These are phyloP conservation scores for Corydoras maculifer DNA, from an alignment of 2,113 vertebrate species.

Conservation along the genomic window DNA sequence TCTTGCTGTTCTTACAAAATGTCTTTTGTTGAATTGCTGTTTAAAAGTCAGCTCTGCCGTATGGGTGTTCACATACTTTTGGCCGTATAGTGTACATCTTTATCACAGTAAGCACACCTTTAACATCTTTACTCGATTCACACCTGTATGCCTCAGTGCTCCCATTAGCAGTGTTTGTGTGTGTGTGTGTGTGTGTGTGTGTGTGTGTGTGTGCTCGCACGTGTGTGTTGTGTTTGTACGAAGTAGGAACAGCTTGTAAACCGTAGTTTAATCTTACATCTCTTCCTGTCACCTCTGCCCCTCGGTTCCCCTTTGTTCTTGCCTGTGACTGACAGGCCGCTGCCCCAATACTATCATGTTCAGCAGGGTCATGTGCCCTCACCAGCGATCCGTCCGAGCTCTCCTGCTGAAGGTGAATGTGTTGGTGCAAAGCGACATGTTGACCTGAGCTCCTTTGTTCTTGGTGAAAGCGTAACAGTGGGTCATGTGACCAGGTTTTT, in stretches of 20 bases:
- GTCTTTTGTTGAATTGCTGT: too few species aligned
- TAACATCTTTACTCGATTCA: conserved; percentile 1
- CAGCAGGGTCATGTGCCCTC: conserved; percentile 5
- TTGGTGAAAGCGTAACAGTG: conserved; percentile 1
- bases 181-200: conserved; percentile 16
- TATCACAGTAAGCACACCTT: neutral
- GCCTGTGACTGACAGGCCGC: conserved; percentile 26
- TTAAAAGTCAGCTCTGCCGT: too few species aligned
- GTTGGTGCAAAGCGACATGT: conserved; percentile 4
- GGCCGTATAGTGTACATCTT: too few species aligned
- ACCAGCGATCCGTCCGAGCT: neutral
- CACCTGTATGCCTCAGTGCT: conserved; percentile 26
- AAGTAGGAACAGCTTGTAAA: conserved; percentile 30
- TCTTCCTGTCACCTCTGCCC: conserved; percentile 27
- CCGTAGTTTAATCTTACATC: conserved; percentile 36
- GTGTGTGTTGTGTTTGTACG: conserved; percentile 14
- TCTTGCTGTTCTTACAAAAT: too few species aligned
- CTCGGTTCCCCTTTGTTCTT: conserved; percentile 6
- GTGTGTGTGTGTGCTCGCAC: conserved; percentile 10
- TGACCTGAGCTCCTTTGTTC: conserved; percentile 10
- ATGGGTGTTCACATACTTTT: too few species aligned
- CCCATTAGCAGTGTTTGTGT: conserved; percentile 3
- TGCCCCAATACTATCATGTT: conserved; percentile 27
- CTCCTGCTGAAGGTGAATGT: conserved; percentile 14
- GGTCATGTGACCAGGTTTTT: conserved; percentile 5